These are phyloP conservation scores for Poliocrania exsul DNA, from an alignment of 2,797 vertebrate species.

Conservation along the genomic window DNA sequence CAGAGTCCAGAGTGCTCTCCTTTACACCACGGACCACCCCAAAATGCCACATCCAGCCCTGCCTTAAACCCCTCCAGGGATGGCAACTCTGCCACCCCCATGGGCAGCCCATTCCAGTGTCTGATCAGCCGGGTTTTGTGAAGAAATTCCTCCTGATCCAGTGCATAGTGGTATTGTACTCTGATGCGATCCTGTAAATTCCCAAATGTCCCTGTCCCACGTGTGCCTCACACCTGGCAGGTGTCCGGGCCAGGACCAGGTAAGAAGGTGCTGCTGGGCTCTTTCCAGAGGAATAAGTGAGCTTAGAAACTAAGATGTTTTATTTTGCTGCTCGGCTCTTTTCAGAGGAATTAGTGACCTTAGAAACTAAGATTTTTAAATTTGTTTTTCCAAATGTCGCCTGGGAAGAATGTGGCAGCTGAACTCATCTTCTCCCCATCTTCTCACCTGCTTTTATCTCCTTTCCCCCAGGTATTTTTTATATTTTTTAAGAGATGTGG, in stretches of 20 bases:
- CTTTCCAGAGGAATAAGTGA: rapidly evolving
- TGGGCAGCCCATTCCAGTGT: not conserved
- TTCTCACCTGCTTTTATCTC: not conserved
- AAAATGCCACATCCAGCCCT: too few species aligned
- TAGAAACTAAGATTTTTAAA: rapidly evolving
- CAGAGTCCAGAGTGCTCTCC: too few species aligned
- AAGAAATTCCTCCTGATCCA: not conserved
- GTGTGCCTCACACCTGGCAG: rapidly evolving
- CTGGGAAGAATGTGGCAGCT: not conserved
- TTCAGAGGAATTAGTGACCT: rapidly evolving
- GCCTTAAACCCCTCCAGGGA: not conserved
- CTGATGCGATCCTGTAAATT: rapidly evolving
- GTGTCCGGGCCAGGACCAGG: rapidly evolving
- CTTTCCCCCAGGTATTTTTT: not conserved
- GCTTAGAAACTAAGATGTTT: rapidly evolving
- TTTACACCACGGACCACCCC: too few species aligned
- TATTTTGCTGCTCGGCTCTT: too few species aligned
- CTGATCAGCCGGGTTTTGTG: rapidly evolving
- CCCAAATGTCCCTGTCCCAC: too few species aligned
- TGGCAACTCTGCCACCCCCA: too few species aligned
- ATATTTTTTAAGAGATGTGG: not conserved
- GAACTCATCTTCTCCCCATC: not conserved
- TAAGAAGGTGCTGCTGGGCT: not conserved
- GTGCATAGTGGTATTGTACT: rapidly evolving
- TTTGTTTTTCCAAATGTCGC: not conserved